phyloP scores from a whole-genome alignment of 2,113 vertebrate genomes.

The Carlito syrichta region DNA sequence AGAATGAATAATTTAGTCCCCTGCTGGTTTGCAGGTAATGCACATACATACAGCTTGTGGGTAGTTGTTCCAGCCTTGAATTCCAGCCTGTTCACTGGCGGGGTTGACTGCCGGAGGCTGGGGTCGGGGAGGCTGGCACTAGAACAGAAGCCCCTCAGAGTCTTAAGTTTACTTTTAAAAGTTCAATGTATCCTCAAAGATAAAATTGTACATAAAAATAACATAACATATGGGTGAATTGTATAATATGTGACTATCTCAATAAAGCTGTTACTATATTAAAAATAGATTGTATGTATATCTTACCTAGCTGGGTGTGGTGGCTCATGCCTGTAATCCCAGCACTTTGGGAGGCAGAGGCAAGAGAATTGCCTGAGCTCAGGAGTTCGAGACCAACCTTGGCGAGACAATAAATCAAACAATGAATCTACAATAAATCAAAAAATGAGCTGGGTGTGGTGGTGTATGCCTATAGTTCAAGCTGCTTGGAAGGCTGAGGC shows the following conservation, averaged over 20 bases:
- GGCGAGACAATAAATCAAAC: too few relatives aligned
- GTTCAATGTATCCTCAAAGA: neutral
- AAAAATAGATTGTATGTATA: neutral
- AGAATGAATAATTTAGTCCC: neutral
- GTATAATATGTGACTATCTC: neutral
- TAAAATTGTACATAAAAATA: neutral
- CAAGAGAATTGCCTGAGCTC: too few relatives aligned
- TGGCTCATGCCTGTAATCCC: too few relatives aligned
- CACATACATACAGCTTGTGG: neutral
- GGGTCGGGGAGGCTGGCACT: neutral
- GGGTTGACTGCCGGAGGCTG: neutral
- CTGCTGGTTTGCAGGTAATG: neutral
- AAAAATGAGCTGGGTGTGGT: too few relatives aligned
- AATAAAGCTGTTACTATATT: neutral
- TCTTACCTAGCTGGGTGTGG: too few relatives aligned
- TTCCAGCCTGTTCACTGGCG: neutral
- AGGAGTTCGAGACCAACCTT: too few relatives aligned
- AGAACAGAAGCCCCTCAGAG: accelerated
- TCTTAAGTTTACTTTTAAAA: neutral
- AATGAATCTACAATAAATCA: too few relatives aligned
- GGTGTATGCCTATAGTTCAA: too few relatives aligned
- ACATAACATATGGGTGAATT: neutral
- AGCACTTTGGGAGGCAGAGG: too few relatives aligned
- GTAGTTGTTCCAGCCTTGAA: neutral
- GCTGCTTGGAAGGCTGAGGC: too few relatives aligned